Evolutionary conservation across 2,113 vertebrate genomes (phyloP), one percentile per base, ranked within the genome.

Genomic region (Scopus umbretta): DNA sequence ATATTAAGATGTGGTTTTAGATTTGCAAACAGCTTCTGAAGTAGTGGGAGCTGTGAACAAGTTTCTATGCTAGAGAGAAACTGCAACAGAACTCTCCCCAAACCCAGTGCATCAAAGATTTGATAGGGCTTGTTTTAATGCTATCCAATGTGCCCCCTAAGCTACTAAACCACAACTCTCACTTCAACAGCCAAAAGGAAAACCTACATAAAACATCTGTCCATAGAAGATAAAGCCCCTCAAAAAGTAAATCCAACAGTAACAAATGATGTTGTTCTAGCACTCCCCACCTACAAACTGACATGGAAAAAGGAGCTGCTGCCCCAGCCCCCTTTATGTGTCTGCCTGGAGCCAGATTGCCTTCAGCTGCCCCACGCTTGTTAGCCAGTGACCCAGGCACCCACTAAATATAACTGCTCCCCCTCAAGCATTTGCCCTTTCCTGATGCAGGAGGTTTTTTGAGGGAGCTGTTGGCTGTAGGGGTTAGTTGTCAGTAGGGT

Each of bases 381-480:
- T 30, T 21, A n/a, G 16, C 55, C 29, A 62, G 30, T n/a, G 40
- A 42, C 8, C 40, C 25, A 25, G 42, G 15, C 6, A 30, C 3
- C 4, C n/a, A 40, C 23, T 47, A n/a, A 29, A 47, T 76, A 47
- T n/a, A 47, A 76, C 18, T 16, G 14, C 6, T 3, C 27, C 32
- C 21, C 13, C 14, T 13, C 3, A 0, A 25, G 3, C 7, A 2
- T 40, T 30, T 29, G 1, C 3, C 4, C 2, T 47, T 34, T 34
- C 34, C 27, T 56, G 20, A 1, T 7, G 2, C 2, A 17, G 15
- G 50, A 36, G 45, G 18, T 19, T 4, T 74, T 58, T 23, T 29
- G 18, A 66, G 6, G 9, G 52, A 36, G 43, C 6, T 67, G 1
- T 10, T 34, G 8, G 11, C n/a, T n/a, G 25, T 19, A 49, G 25